Conservation (phyloP, 2,888 invertebrate genomes). For the Xestobium rufovillosum region DNA sequence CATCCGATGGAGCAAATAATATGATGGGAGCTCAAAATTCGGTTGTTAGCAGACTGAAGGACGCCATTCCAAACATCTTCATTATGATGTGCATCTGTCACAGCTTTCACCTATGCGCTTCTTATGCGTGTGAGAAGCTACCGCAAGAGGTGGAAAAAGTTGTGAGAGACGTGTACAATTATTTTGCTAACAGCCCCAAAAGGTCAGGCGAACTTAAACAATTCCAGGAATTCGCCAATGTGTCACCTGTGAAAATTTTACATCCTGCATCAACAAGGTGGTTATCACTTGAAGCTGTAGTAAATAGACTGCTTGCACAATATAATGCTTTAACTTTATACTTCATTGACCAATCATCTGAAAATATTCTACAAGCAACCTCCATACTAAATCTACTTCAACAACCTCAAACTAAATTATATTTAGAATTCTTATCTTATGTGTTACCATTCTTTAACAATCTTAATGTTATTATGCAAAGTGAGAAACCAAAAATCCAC, state of each 20-base stretch:
- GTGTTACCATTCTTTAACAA: constrained; percentile 8
- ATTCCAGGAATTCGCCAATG: constrained; percentile 11
- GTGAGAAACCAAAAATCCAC: constrained; percentile 8
- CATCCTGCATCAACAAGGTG: constrained; percentile 7
- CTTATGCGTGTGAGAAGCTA: constrained; percentile 15
- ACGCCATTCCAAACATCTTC: constrained; percentile 12
- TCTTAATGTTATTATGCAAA: constrained; percentile 8
- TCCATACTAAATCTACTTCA: not conserved
- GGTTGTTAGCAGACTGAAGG: constrained; percentile 7
- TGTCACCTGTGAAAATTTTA: constrained; percentile 9
- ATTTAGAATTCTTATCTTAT: constrained; percentile 8
- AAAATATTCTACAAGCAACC: not conserved
- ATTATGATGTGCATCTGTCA: constrained; percentile 13
- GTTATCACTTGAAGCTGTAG: constrained; percentile 2
- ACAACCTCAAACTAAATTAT: constrained; percentile 6
- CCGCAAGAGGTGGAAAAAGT: constrained; percentile 3
- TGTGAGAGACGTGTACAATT: constrained; percentile 6
- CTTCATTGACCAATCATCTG: constrained; percentile 8
- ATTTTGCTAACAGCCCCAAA: constrained; percentile 10
- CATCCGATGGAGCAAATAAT: constrained; percentile 3
- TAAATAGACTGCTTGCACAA: constrained; percentile 5
- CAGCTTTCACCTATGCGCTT: no score
- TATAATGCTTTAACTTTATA: constrained; percentile 4
- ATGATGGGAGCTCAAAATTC: constrained; percentile 4
- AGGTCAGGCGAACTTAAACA: constrained; percentile 8